Base-by-base conservation (phyloP, 2,797 vertebrate genomes). In the Myiotriccus ornatus region DNA sequence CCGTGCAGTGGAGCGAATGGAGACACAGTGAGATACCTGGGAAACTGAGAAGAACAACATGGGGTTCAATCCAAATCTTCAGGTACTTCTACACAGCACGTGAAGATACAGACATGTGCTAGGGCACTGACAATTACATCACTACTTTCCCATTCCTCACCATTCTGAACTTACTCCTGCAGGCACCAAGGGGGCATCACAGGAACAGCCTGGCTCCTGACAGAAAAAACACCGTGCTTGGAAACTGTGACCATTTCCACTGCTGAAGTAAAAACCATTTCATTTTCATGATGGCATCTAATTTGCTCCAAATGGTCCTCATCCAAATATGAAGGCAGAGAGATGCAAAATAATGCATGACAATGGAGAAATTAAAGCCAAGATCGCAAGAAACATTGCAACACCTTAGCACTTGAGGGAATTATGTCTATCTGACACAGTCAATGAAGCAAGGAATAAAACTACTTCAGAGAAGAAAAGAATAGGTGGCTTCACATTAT, bases 1-100 rank as follows among this genome's bases (percentile, higher is more conserved):
- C 3, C 1, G 1, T 8, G 18, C 9, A 49, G 32, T 8, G 9
- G 21, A 81, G 20, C 4, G 1, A 2, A 11, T 7, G 43, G 27
- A 69, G n/a, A 3, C 0, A 0, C 2, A 11, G 3, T 44, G 28
- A 78, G 28, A 18, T 22, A 52, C 7, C 2, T 21, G 21, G 25
- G 16, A 24, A 57, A 47, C 8, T 17, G 18, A 43, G 24, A 68
- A 32, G 4, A 22, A 17, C 37, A 21, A 12, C 7, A 3, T 47
- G 62, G 11, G 5, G 4, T 28, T 67, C 1, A 3, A 10, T 24
- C 27, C 69, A 44, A 77, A 27, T 15, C 12, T 85, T 22, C 23
- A 49, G 7, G 32, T 62, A 44, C 6, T 55, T 70, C 20, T 43
- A 32, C 7, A 14, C 2, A 60, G 4, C 23, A 27, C 8, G 12